phyloP scores from a whole-genome alignment of 2,888 invertebrate genomes.

The Oscheius myriophilus region DNA sequence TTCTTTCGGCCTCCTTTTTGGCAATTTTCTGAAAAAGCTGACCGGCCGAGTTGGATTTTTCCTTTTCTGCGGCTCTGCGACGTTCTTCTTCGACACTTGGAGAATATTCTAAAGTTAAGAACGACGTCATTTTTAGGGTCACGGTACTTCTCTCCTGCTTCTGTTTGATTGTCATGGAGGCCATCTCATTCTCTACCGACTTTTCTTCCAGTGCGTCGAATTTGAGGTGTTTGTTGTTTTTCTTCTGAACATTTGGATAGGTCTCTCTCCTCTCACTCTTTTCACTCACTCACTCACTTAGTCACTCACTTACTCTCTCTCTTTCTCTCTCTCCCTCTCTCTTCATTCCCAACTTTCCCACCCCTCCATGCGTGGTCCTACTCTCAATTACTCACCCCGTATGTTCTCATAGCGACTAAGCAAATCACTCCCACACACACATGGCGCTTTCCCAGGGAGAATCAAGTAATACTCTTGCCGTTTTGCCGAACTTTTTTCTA shows the following conservation, averaged over 20 bases:
- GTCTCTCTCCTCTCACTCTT: constrained; percentile 14
- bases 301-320: constrained; percentile 23
- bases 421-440: too few relatives aligned
- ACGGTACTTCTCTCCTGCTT: constrained; percentile 13
- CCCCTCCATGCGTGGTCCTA: background rate
- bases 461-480: too few relatives aligned
- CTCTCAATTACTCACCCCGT: too few relatives aligned
- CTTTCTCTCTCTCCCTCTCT: constrained; percentile 30
- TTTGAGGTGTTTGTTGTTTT: constrained; percentile 9
- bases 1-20: constrained; percentile 1
- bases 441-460: too few relatives aligned
- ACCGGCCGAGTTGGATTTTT: too few relatives aligned
- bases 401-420: too few relatives aligned
- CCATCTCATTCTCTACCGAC: constrained; percentile 12
- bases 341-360: background rate
- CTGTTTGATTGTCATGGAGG: constrained; percentile 14
- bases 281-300: constrained; percentile 11
- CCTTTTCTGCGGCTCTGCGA: background rate
- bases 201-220: constrained; percentile 23
- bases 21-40: constrained; percentile 9
- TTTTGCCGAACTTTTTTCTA: too few relatives aligned
- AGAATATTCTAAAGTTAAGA: constrained; percentile 5
- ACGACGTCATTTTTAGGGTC: background rate
- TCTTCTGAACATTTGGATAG: constrained; percentile 16
- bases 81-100: constrained; percentile 3